Evolutionary conservation across 2,888 invertebrate species (phyloP), one percentile per base, ranked within the genome.

Genomic region (Hyposoter didymator): DNA sequence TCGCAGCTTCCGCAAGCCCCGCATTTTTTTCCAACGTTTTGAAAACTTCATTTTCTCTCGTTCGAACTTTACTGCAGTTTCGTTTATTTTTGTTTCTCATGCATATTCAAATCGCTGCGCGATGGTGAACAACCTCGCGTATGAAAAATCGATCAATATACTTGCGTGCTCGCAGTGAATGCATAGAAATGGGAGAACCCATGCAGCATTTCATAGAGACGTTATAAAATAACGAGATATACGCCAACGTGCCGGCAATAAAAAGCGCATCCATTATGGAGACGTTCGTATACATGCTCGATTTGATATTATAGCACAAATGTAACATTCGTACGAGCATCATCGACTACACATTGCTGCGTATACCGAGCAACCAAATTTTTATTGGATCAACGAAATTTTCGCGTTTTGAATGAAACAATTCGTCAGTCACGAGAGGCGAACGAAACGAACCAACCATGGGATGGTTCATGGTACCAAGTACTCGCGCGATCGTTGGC

Each of bases 81-180:
- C 8, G 14, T 59, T 28, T 14, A 59, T 59, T 12, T 59, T 2
- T 5, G 4, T 28, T 59, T 59, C 64, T 43, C 62, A 62, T 70
- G 12, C 62, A 62, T 39, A 64, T 64, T 64, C 64, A 35, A 17
- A 39, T 67, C 22, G n/a, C n/a, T 59, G 32, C 5, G 55, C 47
- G 39, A 66, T 75, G 69, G 39, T 66, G 74, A 75, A 79, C 74
- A 74, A 32, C n/a, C 19, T 43, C 43, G 59, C 39, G 79, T 70
- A 39, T 39, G 69, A 69, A 70, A 84, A 84, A 84, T 84, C 84
- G 79, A 84, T 84, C 32, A 49, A 52, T 43, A 74, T 69, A 62
- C 69, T 69, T 22, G 6, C 64, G 10, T 35, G 55, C 43, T 75
- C 43, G 70, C 17, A 47, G 67, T 39, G 10, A 12, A 19, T 43